Evolutionary conservation across 1,140 invertebrate species (phyloP).

Genomic region (Chionoecetes opilio): DNA sequence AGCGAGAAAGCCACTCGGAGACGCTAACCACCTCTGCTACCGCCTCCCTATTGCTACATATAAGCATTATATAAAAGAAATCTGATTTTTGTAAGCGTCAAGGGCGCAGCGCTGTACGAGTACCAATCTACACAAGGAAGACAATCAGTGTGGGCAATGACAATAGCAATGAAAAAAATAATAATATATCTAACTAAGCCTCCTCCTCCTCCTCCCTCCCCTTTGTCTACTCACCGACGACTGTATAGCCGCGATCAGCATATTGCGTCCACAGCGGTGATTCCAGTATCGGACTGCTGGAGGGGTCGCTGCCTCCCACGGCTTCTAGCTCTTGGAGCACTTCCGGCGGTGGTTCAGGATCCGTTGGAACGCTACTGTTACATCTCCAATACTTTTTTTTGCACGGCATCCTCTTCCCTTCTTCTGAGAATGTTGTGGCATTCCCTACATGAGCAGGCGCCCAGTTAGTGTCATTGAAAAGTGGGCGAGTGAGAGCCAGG

Average conservation of each 20-base stretch:
- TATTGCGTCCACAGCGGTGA: constrained; percentile 57
- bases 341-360: constrained; percentile 38
- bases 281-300: constrained; percentile 9
- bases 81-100: too few relatives aligned
- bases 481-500: background rate
- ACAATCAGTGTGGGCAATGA: too few relatives aligned
- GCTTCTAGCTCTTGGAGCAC: background rate
- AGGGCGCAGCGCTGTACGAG: too few relatives aligned
- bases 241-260: constrained; percentile 61
- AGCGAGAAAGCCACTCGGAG: too few relatives aligned
- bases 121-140: too few relatives aligned
- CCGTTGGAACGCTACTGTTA: constrained; percentile 42
- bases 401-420: constrained; percentile 50
- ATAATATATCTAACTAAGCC: too few relatives aligned
- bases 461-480: constrained; percentile 31
- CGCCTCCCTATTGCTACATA: too few relatives aligned
- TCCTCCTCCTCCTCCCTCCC: too few relatives aligned
- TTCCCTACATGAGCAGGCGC: background rate
- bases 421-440: background rate
- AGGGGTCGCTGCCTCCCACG: background rate
- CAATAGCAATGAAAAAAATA: too few relatives aligned
- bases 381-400: constrained; percentile 42
- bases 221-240: constrained; percentile 40
- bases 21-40: too few relatives aligned
- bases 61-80: too few relatives aligned